Evolutionary conservation across 1,140 invertebrate species (phyloP).

Genomic region (Zaprionus kolodkinae): DNA sequence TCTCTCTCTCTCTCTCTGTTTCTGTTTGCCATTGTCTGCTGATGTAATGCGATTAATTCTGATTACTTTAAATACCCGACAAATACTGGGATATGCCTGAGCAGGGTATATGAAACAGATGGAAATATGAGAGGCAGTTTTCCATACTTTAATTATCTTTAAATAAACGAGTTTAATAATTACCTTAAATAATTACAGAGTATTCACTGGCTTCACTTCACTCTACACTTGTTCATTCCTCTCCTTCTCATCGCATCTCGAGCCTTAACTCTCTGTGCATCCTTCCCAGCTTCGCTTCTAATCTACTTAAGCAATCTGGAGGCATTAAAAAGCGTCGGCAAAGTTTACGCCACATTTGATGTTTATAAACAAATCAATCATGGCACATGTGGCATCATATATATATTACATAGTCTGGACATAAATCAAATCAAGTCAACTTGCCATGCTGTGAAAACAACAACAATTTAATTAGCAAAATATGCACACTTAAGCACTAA

Average conservation of each 20-base stretch:
- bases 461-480: constrained; percentile 49
- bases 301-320: constrained; percentile 59
- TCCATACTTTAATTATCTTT: not conserved
- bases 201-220: not conserved
- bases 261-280: not conserved
- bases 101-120: not conserved
- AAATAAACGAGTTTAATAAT: not conserved
- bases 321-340: constrained; percentile 39
- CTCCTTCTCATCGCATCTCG: not conserved
- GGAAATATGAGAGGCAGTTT: not conserved
- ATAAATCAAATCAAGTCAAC: constrained; percentile 41
- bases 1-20: not conserved
- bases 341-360: constrained; percentile 39
- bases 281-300: constrained; percentile 14
- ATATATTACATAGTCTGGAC: not conserved
- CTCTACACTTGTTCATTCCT: not conserved
- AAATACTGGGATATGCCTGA: not conserved
- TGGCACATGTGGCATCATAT: constrained; percentile 49
- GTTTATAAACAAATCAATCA: constrained; percentile 50
- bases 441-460: constrained; percentile 26
- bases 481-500: constrained; percentile 53
- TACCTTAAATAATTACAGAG: not conserved
- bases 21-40: constrained; percentile 42
- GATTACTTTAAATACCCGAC: constrained; percentile 58
- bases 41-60: constrained; percentile 74